Base-by-base conservation (phyloP, 2,888 invertebrate species). In the Cataglyphis rosenhaueri region DNA sequence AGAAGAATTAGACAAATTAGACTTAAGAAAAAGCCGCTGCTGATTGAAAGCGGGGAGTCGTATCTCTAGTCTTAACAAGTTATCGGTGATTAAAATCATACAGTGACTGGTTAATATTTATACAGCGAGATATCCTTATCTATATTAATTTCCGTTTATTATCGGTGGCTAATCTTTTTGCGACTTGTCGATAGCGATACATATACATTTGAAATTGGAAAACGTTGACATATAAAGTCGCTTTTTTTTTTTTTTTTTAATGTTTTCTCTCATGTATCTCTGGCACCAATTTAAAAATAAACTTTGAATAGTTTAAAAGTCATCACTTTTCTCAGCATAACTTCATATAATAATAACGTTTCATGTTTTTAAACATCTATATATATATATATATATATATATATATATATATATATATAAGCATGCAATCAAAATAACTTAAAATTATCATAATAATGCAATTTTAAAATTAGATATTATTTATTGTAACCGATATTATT, bases 101-200 rank as follows among this genome's bases (percentile, higher is more conserved):
- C 29, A 44, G 57, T 76, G 18, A 38, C 38, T 52, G 9, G 3
- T 35, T n/a, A n/a, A 38, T 41, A 25, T 25, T 38, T n/a, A 35
- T 25, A 48, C 10, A n/a, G 8, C 48, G 48, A n/a, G n/a, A 66
- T 38, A 38, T 10, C 38, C 29, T 66, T 68, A 29, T 68, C 68
- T 65, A 9, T 65, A 9, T 65, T 65, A 75, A 75, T 52, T 75
- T 75, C 38, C 59, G 44, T 62, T 52, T 29, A 9, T 57, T 65
- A 55, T 44, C 61, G n/a, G 6, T 52, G 18, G 18, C 5, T 66
- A n/a, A 76, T 76, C 25, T 76, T 83, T 55, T 76, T 73, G 18
- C 52, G 78, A 81, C 82, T 68, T 62, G 48, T 81, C 76, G 85
- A 66, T 61, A 75, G 62, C 59, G 62, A 79, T 61, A 48, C 32